Percentiles rank a stretch among this genome's conserved stretches.
Evolutionary conservation across 1,140 invertebrate genomes (phyloP).

Genomic region (Heterodera schachtii): DNA sequence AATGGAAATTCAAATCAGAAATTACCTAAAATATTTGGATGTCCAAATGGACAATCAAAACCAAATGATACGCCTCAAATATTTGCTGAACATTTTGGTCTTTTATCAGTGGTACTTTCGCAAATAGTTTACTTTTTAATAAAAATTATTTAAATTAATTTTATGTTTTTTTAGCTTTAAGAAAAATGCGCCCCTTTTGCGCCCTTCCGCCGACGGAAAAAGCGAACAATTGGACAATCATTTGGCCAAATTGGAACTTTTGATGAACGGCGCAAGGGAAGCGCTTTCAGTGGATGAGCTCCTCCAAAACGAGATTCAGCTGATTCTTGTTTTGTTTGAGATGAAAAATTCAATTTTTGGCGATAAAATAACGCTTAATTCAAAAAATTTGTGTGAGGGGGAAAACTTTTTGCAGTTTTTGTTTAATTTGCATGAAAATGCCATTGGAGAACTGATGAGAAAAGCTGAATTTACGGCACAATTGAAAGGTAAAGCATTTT

Average conservation of each 20-base stretch:
- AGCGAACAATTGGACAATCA: neutral
- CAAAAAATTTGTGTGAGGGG: neutral
- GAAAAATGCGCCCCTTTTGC: neutral
- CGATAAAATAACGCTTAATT: neutral
- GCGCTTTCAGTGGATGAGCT: too few species aligned
- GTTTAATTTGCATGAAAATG: neutral
- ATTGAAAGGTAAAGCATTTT: slow-evolving; percentile 1
- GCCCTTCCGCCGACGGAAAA: neutral
- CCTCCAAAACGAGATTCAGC: neutral
- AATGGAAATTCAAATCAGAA: neutral
- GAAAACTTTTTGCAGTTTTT: neutral
- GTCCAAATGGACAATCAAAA: neutral
- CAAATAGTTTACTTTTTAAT: too few species aligned
- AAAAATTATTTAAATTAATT: too few species aligned
- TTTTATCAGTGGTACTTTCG: neutral
- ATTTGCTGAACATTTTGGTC: neutral
- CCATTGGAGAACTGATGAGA: neutral
- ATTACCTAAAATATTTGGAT: neutral
- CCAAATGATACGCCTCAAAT: neutral
- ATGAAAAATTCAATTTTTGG: neutral
- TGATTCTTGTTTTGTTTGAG: neutral
- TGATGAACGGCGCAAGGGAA: neutral
- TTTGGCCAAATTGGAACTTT: neutral
- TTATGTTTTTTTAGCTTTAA: neutral
- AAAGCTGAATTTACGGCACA: neutral